Evolutionary conservation across 1,140 invertebrate genomes (phyloP).

Genomic region (Helicoverpa zea): DNA sequence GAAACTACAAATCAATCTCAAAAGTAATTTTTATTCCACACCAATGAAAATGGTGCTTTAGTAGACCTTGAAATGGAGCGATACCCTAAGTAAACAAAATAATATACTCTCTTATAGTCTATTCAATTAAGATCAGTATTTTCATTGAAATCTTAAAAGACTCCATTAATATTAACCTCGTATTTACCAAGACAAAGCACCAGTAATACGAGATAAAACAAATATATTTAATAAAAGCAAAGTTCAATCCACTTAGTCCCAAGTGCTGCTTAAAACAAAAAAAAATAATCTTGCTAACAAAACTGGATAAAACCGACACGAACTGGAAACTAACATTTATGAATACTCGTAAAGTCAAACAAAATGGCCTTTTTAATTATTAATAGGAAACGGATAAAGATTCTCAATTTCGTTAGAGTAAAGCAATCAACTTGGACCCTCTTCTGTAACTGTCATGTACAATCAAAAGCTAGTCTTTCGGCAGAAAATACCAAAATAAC

Average conservation of each 20-base stretch:
- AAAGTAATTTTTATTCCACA: too few relatives aligned
- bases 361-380: constrained; percentile 51
- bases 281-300: neutral
- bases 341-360: constrained; percentile 24
- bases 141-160: neutral
- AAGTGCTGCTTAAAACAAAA: neutral
- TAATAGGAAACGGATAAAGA: constrained; percentile 50
- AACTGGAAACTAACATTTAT: constrained; percentile 42
- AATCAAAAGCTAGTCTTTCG: constrained; percentile 46
- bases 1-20: too few relatives aligned
- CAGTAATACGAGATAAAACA: neutral
- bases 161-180: constrained; percentile 1
- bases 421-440: constrained; percentile 52
- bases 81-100: too few relatives aligned
- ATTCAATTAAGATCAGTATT: neutral
- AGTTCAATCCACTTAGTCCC: constrained; percentile 32
- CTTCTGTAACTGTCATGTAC: constrained; percentile 53
- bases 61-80: too few relatives aligned
- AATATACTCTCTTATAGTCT: too few relatives aligned
- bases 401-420: constrained; percentile 35
- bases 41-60: too few relatives aligned
- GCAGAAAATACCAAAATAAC: neutral
- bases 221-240: constrained; percentile 10
- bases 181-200: neutral
- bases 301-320: constrained; percentile 4